Evolutionary conservation across 2,797 vertebrate species (phyloP).

Genomic region (Parotocinclus haroldoi): DNA sequence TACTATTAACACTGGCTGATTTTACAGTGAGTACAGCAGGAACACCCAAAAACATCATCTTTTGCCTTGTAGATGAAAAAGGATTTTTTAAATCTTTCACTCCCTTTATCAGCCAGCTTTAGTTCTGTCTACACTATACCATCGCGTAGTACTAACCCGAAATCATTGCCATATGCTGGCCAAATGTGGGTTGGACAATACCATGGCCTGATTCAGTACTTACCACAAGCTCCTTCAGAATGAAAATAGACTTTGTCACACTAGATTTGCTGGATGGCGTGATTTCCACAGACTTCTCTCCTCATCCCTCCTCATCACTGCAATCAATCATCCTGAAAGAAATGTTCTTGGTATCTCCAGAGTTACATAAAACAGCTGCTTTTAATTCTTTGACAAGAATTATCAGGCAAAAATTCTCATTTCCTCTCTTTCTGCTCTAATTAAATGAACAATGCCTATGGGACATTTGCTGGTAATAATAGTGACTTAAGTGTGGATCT

Average conservation of each 20-base stretch:
- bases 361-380: not conserved
- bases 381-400: too few species aligned
- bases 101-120: too few species aligned
- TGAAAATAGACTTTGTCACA: constrained; percentile 21
- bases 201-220: constrained; percentile 43
- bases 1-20: too few species aligned
- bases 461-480: constrained; percentile 44
- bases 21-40: too few species aligned
- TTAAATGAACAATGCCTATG: constrained; percentile 19
- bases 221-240: not conserved
- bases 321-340: constrained; percentile 10
- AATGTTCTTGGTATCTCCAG: not conserved
- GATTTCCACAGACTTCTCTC: constrained; percentile 18
- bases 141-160: too few species aligned
- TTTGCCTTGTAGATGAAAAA: too few species aligned
- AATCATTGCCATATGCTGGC: too few species aligned
- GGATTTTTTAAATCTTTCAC: too few species aligned
- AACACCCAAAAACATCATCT: too few species aligned
- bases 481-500: constrained; percentile 67
- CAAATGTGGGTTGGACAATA: constrained; percentile 39
- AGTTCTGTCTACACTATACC: too few species aligned
- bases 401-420: not conserved
- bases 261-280: constrained; percentile 20
- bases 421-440: not conserved
- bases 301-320: constrained; percentile 24